These are phyloP conservation scores for Elanoides forficatus DNA, from an alignment of 2,113 vertebrate genomes.

Conservation along the genomic window DNA sequence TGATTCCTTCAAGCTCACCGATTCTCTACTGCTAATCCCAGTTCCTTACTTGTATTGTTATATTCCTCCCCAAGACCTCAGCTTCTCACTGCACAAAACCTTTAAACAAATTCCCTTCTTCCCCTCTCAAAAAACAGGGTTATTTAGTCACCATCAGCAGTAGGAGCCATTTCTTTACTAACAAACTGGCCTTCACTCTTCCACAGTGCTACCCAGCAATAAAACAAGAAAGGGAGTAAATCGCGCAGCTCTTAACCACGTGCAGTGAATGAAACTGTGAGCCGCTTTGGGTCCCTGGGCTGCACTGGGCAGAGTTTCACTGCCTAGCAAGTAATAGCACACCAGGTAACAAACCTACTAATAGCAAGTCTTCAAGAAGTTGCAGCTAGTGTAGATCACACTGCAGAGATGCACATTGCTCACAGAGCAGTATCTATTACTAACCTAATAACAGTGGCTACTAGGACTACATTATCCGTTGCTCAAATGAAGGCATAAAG, in stretches of 20 bases:
- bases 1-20: not conserved
- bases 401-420: fast-evolving
- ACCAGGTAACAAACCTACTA: not conserved
- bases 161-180: not conserved
- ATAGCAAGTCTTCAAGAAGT: not conserved
- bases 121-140: not conserved
- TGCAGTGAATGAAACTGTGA: not conserved
- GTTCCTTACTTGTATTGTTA: not conserved
- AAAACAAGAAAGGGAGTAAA: not conserved
- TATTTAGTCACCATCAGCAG: not conserved
- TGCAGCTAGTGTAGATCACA: not conserved
- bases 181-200: not conserved
- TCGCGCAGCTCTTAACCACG: not conserved
- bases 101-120: not conserved
- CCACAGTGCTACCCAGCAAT: not conserved
- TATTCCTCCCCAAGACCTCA: not conserved
- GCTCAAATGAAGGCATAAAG: not conserved
- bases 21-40: not conserved
- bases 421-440: not conserved
- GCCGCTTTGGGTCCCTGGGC: not conserved
- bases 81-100: not conserved
- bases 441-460: not conserved
- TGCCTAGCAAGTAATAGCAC: not conserved
- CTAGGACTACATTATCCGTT: not conserved
- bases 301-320: not conserved